Conservation (phyloP, 2,888 invertebrate species). For the Drosophila limbata region DNA sequence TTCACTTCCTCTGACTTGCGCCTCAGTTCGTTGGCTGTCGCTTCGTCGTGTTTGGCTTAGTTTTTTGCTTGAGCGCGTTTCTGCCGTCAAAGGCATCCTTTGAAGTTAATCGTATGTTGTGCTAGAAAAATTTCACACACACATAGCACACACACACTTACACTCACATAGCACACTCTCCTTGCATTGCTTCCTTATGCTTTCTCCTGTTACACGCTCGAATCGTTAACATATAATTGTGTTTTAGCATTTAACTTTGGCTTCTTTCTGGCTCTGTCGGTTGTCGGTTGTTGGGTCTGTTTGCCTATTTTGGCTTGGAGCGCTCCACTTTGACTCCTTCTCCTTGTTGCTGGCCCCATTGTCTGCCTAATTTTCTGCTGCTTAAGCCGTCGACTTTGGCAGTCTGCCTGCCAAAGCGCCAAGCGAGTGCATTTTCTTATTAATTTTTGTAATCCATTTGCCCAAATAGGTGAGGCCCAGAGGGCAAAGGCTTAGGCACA, state of each 20-base stretch:
- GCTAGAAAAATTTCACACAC: constrained; percentile 59
- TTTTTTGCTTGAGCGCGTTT: constrained; percentile 76
- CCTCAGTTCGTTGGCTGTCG: constrained; percentile 26
- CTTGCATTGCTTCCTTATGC: constrained; percentile 32
- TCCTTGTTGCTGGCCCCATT: constrained; percentile 54
- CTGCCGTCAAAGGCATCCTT: constrained; percentile 78
- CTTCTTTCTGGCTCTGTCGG: constrained; percentile 42
- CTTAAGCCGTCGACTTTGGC: constrained; percentile 55
- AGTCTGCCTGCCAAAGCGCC: constrained; percentile 37
- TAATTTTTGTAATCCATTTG: constrained; percentile 69
- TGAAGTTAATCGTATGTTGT: constrained; percentile 78
- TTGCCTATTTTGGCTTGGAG: constrained; percentile 58
- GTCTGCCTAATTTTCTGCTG: constrained; percentile 74
- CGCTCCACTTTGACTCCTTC: constrained; percentile 56
- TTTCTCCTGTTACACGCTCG: constrained; percentile 51
- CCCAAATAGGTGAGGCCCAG: constrained; percentile 39
- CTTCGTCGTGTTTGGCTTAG: constrained; percentile 66
- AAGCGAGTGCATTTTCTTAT: constrained; percentile 60
- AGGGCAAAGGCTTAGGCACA: constrained; percentile 38
- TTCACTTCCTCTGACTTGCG: constrained; percentile 15
- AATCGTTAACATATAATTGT: constrained; percentile 72
- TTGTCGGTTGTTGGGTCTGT: constrained; percentile 25
- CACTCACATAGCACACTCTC: constrained; percentile 6
- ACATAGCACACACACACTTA: constrained; percentile 25
- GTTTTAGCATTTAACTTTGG: constrained; percentile 77